phyloP scores from a whole-genome alignment of 2,888 invertebrate genomes.

The Autographa pulchrina region DNA sequence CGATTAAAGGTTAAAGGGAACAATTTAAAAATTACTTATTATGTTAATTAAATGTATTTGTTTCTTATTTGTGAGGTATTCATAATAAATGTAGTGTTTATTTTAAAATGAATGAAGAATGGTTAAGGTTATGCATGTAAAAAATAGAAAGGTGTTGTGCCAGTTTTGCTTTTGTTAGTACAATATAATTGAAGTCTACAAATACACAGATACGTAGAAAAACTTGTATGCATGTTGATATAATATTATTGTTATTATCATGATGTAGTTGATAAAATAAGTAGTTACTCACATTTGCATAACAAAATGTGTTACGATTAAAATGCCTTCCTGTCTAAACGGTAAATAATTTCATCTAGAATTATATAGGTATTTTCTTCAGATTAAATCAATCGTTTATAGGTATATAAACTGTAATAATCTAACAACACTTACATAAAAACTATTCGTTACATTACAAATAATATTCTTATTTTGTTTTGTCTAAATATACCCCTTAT shows the following conservation, averaged over 20 bases:
- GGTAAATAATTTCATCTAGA: conserved; percentile 10
- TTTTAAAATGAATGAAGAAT: conserved; percentile 46
- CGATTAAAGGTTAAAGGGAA: neutral
- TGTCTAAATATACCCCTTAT: conserved; percentile 80
- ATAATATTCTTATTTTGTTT: conserved; percentile 72
- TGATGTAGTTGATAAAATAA: conserved; percentile 41
- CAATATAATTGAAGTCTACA: conserved; percentile 52
- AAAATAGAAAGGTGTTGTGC: conserved; percentile 59
- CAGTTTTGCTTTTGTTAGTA: conserved; percentile 49
- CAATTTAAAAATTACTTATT: neutral
- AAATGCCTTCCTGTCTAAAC: conserved; percentile 18
- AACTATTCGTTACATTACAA: conserved; percentile 52
- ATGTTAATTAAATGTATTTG: neutral
- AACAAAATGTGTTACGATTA: conserved; percentile 40
- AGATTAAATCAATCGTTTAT: conserved; percentile 3
- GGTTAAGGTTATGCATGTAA: conserved; percentile 44
- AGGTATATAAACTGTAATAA: conserved; percentile 23
- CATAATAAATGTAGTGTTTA: conserved; percentile 7
- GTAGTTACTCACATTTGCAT: conserved; percentile 28
- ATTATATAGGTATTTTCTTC: conserved; percentile 9
- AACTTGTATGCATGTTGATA: conserved; percentile 21
- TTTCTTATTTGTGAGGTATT: neutral
- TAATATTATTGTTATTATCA: conserved; percentile 35
- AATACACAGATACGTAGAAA: conserved; percentile 31
- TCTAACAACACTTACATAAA: conserved; percentile 44